Conservation (phyloP, 2,113 vertebrate species). For the Periophthalmus modestus region DNA sequence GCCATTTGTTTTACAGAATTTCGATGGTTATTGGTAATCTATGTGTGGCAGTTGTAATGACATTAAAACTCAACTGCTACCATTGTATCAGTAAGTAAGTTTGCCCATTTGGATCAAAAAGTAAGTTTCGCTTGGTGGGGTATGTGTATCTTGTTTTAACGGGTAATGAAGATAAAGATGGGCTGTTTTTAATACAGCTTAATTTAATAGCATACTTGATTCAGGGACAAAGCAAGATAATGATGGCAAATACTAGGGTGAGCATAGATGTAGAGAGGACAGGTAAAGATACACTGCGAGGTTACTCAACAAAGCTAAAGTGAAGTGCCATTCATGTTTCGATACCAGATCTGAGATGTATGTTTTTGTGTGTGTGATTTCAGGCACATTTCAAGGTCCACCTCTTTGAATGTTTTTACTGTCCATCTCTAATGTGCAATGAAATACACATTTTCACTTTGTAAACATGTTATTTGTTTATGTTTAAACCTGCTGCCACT, state of each 20-base stretch:
- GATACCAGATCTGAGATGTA: conserved; percentile 49
- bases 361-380: conserved; percentile 9
- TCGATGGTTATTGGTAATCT: neutral
- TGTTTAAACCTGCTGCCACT: conserved; percentile 21
- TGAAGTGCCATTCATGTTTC: conserved; percentile 47
- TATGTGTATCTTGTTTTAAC: neutral
- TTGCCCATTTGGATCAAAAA: neutral
- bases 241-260: conserved; percentile 43
- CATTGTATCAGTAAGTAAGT: neutral
- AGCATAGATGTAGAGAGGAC: neutral
- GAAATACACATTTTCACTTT: neutral
- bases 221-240: conserved; percentile 17
- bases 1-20: conserved; percentile 5
- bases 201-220: conserved; percentile 3
- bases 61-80: conserved; percentile 6
- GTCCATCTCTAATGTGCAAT: conserved; percentile 18
- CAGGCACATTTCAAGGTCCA: conserved; percentile 13
- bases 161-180: neutral
- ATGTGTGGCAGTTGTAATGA: conserved; percentile 11
- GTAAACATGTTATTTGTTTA: conserved; percentile 8
- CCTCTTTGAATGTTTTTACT: conserved; percentile 5
- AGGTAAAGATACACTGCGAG: neutral
- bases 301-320: neutral
- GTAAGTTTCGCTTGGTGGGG: neutral
- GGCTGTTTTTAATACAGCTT: conserved; percentile 31